Evolutionary conservation across 1,140 invertebrate species (phyloP).

Genomic region (Dinothrombium tinctorium): DNA sequence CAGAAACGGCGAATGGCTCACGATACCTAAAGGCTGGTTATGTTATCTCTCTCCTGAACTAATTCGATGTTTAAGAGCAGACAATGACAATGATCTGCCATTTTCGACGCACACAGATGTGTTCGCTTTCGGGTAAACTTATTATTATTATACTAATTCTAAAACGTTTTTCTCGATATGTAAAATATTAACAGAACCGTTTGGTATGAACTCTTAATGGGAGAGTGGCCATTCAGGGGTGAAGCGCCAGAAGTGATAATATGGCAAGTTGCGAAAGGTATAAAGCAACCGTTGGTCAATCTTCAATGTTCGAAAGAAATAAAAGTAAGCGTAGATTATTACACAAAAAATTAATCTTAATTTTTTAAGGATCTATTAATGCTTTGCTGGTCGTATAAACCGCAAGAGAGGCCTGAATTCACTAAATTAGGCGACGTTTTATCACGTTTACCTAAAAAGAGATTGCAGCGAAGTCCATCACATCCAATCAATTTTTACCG

Average conservation of each 20-base stretch:
- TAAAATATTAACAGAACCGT: constrained; percentile 47
- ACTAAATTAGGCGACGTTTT: constrained; percentile 53
- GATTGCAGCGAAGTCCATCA: constrained; percentile 81
- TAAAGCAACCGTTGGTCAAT: constrained; percentile 82
- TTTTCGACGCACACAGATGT: constrained; percentile 79
- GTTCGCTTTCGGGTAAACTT: constrained; percentile 77
- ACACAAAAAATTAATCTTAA: constrained; percentile 1
- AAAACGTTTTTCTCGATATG: neutral
- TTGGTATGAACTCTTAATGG: constrained; percentile 91
- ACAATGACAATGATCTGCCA: constrained; percentile 55
- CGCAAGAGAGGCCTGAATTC: constrained; percentile 68
- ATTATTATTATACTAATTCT: constrained; percentile 7
- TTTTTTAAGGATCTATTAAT: constrained; percentile 68
- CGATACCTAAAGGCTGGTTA: constrained; percentile 86
- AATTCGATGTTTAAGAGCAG: constrained; percentile 46
- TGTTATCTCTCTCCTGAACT: constrained; percentile 93
- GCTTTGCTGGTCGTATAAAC: constrained; percentile 75
- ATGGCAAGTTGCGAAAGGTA: constrained; percentile 88
- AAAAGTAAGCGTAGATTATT: constrained; percentile 37
- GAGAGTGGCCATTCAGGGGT: constrained; percentile 83
- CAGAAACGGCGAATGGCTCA: constrained; percentile 45
- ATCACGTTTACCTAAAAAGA: constrained; percentile 73
- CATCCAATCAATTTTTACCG: constrained; percentile 81
- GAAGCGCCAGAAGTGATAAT: constrained; percentile 83
- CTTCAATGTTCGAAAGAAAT: constrained; percentile 83